Base-by-base conservation (phyloP, 1,140 invertebrate species). In the Trichoplusia ni region DNA sequence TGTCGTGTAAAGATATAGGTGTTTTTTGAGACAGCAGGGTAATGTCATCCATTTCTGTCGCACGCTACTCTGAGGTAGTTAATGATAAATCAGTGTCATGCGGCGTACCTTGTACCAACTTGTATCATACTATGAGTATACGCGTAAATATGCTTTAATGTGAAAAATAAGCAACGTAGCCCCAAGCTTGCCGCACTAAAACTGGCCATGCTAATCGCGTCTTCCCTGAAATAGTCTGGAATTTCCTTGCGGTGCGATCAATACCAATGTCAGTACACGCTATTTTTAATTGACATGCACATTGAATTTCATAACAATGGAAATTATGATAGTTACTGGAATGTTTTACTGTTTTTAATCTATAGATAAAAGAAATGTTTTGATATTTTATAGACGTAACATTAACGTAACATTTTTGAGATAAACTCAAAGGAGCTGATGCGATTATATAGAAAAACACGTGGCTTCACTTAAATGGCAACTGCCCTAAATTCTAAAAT, bases 151-250 rank as follows among this genome's bases (percentile, higher is more conserved):
- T 44, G 38, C 4, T 6, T 3, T 2, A 19, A 8, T 31, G 27
- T 59, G 18, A 47, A 60, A 60, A 19, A 60, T 35, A 60, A 60
- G 18, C 13, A 60, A 60, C 42, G 47, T 47, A 47, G 40, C 40
- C 46, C 14, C 56, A 14, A 46, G 40, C 42, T 35, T 21, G 29
- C 25, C 18, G 54, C 25, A 60, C 56, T 60, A 46, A 60, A 60
- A 58, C 54, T 58, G 54, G 14, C 66, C 62, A 73, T 61, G 71
- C 76, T 83, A 84, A 84, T 83, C 60, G 67, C 58, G 75, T 73
- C 71, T 73, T 71, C 53, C 65, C 77, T 71, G 64, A 83, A 82
- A 83, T 84, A 80, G 73, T 65, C 56, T 69, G 75, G 77, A 79
- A 83, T 86, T 75, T 80, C 73, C 70, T 54, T 67, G 40, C 63